A percentile compares a stretch with the other conserved stretches of the same genome.
Evolutionary conservation across 53 echinoderm and acorn worm species (phyloP).

Genomic region (Glandiceps talaboti): DNA sequence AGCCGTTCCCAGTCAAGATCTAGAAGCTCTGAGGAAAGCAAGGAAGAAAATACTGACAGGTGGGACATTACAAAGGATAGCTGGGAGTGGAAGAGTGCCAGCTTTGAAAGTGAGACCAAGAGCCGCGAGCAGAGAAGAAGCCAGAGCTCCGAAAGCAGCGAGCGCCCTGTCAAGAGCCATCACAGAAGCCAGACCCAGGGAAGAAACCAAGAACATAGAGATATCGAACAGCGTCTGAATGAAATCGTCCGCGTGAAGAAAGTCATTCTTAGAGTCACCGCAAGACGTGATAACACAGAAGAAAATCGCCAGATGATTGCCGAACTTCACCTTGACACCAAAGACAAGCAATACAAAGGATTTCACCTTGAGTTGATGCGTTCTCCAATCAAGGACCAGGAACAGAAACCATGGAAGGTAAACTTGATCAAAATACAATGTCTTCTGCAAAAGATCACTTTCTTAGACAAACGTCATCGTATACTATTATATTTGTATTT

Average conservation of each 20-base stretch:
- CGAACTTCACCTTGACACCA: constrained; percentile 23
- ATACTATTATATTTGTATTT: no score
- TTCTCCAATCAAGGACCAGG: not conserved
- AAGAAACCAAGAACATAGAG: no score
- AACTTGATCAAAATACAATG: no score
- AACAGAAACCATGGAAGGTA: no score
- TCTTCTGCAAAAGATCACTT: no score
- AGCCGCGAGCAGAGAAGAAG: no score
- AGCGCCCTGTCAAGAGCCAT: no score
- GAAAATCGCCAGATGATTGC: constrained; percentile 14
- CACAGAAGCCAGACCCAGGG: no score
- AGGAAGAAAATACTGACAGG: not conserved
- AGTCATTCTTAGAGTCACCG: constrained; percentile 4
- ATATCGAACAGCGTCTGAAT: not conserved
- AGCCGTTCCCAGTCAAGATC: not conserved
- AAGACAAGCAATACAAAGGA: constrained; percentile 33
- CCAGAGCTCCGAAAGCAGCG: no score
- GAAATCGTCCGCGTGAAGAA: not conserved
- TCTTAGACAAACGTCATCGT: no score
- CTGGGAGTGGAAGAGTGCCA: not conserved
- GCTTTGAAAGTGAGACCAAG: no score
- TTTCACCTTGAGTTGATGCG: constrained; percentile 20
- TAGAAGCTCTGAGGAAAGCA: not conserved
- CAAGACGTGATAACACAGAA: constrained; percentile 20
- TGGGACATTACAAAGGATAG: not conserved